These are phyloP conservation scores for Sorex araneus DNA, from an alignment of 2,113 vertebrate species.

Conservation along the genomic window DNA sequence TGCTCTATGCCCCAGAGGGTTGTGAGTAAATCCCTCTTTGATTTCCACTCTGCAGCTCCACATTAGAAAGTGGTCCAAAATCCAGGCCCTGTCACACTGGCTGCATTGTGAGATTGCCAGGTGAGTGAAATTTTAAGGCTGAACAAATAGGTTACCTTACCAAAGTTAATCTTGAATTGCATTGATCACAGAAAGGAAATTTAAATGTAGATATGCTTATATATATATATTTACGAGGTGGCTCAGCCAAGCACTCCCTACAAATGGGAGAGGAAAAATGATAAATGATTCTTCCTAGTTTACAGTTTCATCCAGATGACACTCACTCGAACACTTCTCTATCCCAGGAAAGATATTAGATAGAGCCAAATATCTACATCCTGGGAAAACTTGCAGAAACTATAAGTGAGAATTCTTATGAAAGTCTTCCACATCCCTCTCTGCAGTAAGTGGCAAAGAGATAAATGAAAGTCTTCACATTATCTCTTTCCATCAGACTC, in stretches of 20 bases:
- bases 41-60: background rate
- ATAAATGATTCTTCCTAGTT: background rate
- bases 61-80: background rate
- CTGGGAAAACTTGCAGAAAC: background rate
- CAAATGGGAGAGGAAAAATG: background rate
- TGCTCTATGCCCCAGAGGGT: background rate
- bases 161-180: background rate
- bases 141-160: background rate
- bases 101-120: background rate
- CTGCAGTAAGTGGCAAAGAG: background rate
- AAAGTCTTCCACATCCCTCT: background rate
- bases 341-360: too few relatives aligned
- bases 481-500: background rate
- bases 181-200: background rate
- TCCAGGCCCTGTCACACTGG: background rate
- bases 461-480: background rate
- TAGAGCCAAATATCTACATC: too few relatives aligned
- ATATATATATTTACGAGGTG: background rate
- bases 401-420: background rate
- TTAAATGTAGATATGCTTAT: background rate
- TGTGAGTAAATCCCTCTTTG: background rate
- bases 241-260: background rate
- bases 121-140: slow-evolving; percentile 25
- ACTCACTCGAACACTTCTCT: background rate
- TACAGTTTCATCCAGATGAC: background rate